Evolutionary conservation across 2,888 invertebrate species (phyloP).

Genomic region (Silvanus unidentatus): DNA sequence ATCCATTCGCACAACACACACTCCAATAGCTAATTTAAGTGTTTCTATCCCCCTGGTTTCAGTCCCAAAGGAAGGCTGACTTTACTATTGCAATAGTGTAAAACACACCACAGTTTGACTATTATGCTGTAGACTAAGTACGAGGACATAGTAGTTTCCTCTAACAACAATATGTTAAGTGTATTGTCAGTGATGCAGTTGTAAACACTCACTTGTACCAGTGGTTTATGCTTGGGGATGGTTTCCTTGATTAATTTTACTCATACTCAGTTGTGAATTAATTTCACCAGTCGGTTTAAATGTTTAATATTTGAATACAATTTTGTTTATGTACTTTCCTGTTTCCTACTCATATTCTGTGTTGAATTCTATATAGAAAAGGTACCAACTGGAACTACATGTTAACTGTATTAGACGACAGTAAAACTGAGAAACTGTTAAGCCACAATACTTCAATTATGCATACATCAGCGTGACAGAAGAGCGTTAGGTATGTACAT

Average conservation of each 20-base stretch:
- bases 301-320: slow-evolving; percentile 10
- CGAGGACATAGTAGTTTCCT: slow-evolving; percentile 1
- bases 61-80: not conserved
- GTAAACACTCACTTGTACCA: slow-evolving; percentile 28
- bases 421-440: no score
- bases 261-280: slow-evolving; percentile 16
- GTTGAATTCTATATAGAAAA: no score
- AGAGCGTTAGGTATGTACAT: no score
- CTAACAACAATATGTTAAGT: slow-evolving; percentile 12
- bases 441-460: no score
- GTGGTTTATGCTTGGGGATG: slow-evolving; percentile 27
- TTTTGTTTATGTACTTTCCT: not conserved
- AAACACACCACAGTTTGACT: no score
- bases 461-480: no score
- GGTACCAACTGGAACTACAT: no score
- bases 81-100: no score
- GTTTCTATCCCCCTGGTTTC: slow-evolving; percentile 6
- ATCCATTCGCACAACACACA: slow-evolving; percentile 10
- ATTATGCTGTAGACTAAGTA: no score
- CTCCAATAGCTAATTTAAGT: slow-evolving; percentile 14
- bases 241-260: slow-evolving; percentile 35
- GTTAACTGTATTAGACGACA: no score
- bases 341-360: no score
- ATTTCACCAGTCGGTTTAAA: slow-evolving; percentile 10
- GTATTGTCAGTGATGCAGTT: slow-evolving; percentile 30